Evolutionary conservation across 2,888 invertebrate genomes (phyloP).

Genomic region (Argyra leucocephala): DNA sequence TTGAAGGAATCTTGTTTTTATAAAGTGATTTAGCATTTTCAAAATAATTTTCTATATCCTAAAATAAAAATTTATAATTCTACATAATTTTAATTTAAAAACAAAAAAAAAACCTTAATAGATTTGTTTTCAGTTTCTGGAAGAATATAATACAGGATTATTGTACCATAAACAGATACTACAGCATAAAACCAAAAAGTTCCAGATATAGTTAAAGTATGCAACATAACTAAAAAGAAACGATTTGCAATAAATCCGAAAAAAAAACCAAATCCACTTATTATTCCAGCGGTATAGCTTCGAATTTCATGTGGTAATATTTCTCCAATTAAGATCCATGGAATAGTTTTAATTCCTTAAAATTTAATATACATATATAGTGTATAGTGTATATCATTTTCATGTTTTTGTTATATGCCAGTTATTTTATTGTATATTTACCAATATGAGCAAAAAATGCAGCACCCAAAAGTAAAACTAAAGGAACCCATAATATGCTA

Average conservation of each 20-base stretch:
- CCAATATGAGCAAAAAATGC: constrained; percentile 59
- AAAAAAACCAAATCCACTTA: constrained; percentile 64
- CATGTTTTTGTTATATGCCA: too few relatives aligned
- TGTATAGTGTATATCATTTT: too few relatives aligned
- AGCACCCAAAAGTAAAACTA: constrained; percentile 53
- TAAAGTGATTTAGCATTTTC: not conserved
- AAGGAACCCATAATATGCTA: constrained; percentile 57
- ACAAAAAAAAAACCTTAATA: constrained; percentile 39
- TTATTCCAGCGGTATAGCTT: constrained; percentile 61
- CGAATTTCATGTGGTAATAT: constrained; percentile 61
- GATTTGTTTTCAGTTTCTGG: constrained; percentile 78
- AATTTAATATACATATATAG: too few relatives aligned
- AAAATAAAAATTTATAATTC: not conserved
- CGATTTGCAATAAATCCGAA: constrained; percentile 69
- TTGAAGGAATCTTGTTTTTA: too few relatives aligned
- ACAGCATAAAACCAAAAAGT: constrained; percentile 61
- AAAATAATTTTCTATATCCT: not conserved
- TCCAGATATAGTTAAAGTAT: constrained; percentile 55
- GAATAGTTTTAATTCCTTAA: constrained; percentile 56
- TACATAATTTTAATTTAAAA: too few relatives aligned
- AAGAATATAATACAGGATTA: constrained; percentile 56
- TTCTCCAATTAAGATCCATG: constrained; percentile 75
- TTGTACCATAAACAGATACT: constrained; percentile 54
- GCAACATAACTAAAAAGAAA: constrained; percentile 57
- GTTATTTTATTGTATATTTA: not conserved